Base-by-base conservation (phyloP, 2,888 invertebrate genomes). In the Archips crataeganus region DNA sequence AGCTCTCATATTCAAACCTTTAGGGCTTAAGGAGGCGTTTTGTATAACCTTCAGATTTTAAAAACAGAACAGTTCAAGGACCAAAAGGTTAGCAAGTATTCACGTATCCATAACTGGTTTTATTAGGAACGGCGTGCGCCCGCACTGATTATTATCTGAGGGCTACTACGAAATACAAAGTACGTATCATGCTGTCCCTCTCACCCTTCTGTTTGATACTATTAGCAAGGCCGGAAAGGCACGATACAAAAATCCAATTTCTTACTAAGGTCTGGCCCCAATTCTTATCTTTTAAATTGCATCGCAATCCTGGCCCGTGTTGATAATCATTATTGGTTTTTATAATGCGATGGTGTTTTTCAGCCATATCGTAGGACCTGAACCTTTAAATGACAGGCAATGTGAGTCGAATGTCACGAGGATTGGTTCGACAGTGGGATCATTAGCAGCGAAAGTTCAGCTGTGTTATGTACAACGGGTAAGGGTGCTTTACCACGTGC, bases 321-420 rank as follows among this genome's bases (percentile, higher is more conserved):
- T 63, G 63, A 59, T 59, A 57, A 47, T 64, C 63, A 64, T 70
- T 70, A 70, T 64, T 63, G 57, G 64, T 59, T 57, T 70, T 64
- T 47, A 57, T 13, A 66, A 57, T 57, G 63, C 63, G 54, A 45
- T 45, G 70, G 45, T 63, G 64, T 36, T 34, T 42, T 34, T 23
- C 57, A n/a, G 60, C 36, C 36, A n/a, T 23, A 36, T 32, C 36
- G 34, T 60, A 60, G 2, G 36, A n/a, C 36, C 13, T 5, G 32
- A 57, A 57, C 57, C 32, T 57, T 57, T 57, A 57, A 34, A 60
- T 36, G 36, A 36, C 60, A n/a, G 60, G 13, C 36, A 3, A 59
- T 34, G 1, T 34, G 34, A 60, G 60, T 60, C 3, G 57, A 57
- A 11, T 57, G 57, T 11, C 57, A 57, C 32, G 57, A 23, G 32